Evolutionary conservation across 1,140 invertebrate species (phyloP), one percentile per base, ranked within the genome.

Genomic region (Chironomus tepperi): DNA sequence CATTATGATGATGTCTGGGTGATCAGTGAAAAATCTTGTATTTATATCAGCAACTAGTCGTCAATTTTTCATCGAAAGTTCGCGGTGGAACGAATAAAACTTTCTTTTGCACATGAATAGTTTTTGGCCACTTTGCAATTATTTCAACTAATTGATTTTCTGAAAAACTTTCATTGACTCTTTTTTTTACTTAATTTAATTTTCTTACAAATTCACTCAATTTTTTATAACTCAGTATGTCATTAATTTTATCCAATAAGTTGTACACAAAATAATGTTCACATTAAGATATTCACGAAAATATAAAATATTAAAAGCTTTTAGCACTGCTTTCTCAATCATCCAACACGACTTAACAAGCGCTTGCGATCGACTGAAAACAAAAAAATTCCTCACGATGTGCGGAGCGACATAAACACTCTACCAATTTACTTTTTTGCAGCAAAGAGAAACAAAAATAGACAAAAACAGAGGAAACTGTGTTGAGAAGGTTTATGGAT

Each of bases 321-420:
- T 57, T 57, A n/a, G 47, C 47, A n/a, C 3, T n/a, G 47, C 47
- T 57, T 57, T 57, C n/a, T 57, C 24, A 57, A 15, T n/a, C 12
- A 57, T n/a, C n/a, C 47, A 57, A 57, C 47, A 57, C 47, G 47
- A 57, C 47, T 57, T 57, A n/a, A 57, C 12, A 8, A 57, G 10
- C n/a, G 47, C 47, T 57, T n/a, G n/a, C 47, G 47, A 57, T n/a
- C 47, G 12, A 57, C 47, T 57, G 47, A 57, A 57, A 57, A 57
- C 47, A n/a, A n/a, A 57, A 57, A 57, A 57, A 57, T 57, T 12
- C 47, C 47, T 57, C 47, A 57, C 47, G 47, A 57, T 57, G 47
- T n/a, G 47, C 47, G 47, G 43, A 47, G 43, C 43, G 43, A 47
- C 43, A 47, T 47, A 47, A 47, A 47, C 43, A 57, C 47, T 57